Conservation (phyloP, 2,888 invertebrate genomes). For the Luperina nickerlii region DNA sequence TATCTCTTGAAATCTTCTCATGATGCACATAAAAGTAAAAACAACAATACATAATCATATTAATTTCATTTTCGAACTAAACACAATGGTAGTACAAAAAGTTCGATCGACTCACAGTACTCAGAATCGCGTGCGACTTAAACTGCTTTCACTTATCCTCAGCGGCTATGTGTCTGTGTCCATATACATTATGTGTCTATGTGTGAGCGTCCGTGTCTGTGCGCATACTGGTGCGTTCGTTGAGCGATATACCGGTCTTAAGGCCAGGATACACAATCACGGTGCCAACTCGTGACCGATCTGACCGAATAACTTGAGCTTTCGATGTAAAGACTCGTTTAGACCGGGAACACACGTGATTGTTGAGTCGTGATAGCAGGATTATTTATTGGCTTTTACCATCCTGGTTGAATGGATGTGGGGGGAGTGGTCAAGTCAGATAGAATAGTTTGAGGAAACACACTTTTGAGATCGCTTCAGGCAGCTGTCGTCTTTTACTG, state of each 20-base stretch:
- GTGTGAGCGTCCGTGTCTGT: slow-evolving; percentile 5
- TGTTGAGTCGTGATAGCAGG: slow-evolving; percentile 41
- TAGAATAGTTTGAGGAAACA: background rate
- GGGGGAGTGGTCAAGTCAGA: background rate
- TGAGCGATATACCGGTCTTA: slow-evolving; percentile 74
- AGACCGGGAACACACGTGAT: slow-evolving; percentile 40
- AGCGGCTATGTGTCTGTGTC: slow-evolving; percentile 49
- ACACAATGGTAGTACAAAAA: slow-evolving; percentile 64
- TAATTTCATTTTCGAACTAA: slow-evolving; percentile 62
- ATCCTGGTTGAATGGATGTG: slow-evolving; percentile 41
- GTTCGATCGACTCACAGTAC: slow-evolving; percentile 51
- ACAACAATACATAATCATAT: slow-evolving; percentile 52
- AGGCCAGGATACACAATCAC: slow-evolving; percentile 60
- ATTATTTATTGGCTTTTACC: slow-evolving; percentile 40
- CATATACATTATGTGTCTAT: slow-evolving; percentile 10
- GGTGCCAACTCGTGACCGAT: slow-evolving; percentile 57
- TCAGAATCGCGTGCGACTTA: slow-evolving; percentile 60
- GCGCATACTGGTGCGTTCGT: slow-evolving; percentile 58
- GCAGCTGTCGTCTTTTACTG: background rate
- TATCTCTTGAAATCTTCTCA: slow-evolving; percentile 11
- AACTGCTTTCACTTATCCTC: slow-evolving; percentile 71
- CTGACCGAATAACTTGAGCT: slow-evolving; percentile 63
- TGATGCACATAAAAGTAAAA: slow-evolving; percentile 48
- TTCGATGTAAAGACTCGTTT: slow-evolving; percentile 51
- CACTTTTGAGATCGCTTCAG: background rate